These are phyloP conservation scores for Salvelinus fontinalis DNA, from an alignment of 2,113 vertebrate genomes.

Conservation along the genomic window DNA sequence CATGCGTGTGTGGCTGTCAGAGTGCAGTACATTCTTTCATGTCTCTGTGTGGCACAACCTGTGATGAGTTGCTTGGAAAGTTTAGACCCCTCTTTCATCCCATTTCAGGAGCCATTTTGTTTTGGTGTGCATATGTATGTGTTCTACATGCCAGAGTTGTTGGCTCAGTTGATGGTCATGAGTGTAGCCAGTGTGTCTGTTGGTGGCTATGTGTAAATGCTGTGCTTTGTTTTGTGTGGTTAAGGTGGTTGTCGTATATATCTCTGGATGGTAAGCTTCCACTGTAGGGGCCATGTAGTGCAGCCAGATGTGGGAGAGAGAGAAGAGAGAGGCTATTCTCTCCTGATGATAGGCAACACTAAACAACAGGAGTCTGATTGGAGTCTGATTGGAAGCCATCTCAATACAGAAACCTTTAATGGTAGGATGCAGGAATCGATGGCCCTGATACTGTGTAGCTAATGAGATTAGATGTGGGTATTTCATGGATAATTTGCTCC, in stretches of 20 bases:
- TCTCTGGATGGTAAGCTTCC: too few species aligned
- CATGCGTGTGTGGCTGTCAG: constrained; percentile 1
- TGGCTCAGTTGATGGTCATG: too few species aligned
- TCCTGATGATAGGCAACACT: too few species aligned
- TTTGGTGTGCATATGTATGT: too few species aligned
- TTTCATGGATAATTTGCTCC: not conserved
- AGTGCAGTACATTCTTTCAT: not conserved
- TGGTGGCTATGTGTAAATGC: too few species aligned
- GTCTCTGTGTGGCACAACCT: constrained; percentile 3
- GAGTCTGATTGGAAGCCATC: not conserved
- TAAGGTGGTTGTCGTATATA: too few species aligned
- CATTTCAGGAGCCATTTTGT: too few species aligned
- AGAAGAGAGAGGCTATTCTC: not conserved
- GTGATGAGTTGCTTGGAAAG: not conserved
- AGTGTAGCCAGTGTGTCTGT: too few species aligned
- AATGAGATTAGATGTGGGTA: not conserved
- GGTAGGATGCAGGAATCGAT: not conserved
- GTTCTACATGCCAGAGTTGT: too few species aligned
- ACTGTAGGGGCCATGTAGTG: too few species aligned
- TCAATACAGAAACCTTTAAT: not conserved
- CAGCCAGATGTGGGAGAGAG: not conserved
- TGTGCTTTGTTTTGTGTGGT: too few species aligned
- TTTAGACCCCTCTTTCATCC: too few species aligned
- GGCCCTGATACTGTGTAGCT: not conserved
- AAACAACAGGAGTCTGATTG: not conserved